Evolutionary conservation across 2,888 invertebrate genomes (phyloP).

Genomic region (Zhuqinia jingwanae): DNA sequence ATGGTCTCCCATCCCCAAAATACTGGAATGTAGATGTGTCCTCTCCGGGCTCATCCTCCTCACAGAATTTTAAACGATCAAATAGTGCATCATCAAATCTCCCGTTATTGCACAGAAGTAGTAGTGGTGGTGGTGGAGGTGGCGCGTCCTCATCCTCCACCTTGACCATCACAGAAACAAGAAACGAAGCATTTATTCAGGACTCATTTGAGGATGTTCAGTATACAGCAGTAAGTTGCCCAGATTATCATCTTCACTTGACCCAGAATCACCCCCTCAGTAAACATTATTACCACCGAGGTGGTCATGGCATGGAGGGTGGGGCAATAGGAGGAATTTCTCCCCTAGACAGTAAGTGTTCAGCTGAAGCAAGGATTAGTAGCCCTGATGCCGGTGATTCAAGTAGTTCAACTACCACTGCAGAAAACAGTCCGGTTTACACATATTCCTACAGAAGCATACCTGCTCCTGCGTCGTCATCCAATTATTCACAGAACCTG

Average conservation of each 20-base stretch:
- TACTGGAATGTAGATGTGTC: conserved; percentile 54
- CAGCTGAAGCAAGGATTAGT: conserved; percentile 27
- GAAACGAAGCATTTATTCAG: conserved; percentile 57
- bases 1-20: conserved; percentile 64
- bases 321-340: neutral
- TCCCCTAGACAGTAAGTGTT: conserved; percentile 4
- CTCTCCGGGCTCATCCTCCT: neutral
- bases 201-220: conserved; percentile 57
- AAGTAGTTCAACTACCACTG: conserved; percentile 5
- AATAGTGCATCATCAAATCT: conserved; percentile 60
- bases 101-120: conserved; percentile 49
- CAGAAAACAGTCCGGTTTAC: conserved; percentile 32
- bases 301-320: neutral
- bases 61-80: conserved; percentile 44
- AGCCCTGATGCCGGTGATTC: conserved; percentile 20
- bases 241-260: conserved; percentile 48
- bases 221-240: conserved; percentile 52
- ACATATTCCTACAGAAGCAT: conserved; percentile 37
- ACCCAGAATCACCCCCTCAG: conserved; percentile 20
- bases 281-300: neutral
- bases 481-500: conserved; percentile 11
- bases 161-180: conserved; percentile 26
- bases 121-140: conserved; percentile 30
- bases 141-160: conserved; percentile 22
- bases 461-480: neutral